These are phyloP conservation scores for Babyrousa celebensis DNA, from an alignment of 2,797 vertebrate species.

Conservation along the genomic window DNA sequence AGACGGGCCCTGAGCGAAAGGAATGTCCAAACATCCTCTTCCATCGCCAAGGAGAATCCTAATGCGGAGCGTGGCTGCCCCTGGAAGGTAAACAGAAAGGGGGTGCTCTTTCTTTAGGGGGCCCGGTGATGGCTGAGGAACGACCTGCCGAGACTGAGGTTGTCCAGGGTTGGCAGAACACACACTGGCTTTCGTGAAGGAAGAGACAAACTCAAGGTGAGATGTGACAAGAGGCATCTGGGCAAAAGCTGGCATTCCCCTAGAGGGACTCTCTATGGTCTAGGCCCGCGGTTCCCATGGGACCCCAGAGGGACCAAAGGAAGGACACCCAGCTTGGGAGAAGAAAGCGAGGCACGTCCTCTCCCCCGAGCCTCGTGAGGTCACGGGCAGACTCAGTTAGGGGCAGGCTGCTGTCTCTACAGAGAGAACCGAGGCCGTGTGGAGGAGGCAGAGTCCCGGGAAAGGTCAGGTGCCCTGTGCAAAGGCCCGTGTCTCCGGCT, in stretches of 20 bases:
- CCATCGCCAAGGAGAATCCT: neutral
- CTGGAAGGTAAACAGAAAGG: neutral
- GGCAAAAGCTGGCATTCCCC: neutral
- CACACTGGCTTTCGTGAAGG: neutral
- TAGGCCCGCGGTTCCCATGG: neutral
- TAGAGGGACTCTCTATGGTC: neutral
- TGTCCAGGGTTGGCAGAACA: neutral
- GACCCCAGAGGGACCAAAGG: neutral
- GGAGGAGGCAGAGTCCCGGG: neutral
- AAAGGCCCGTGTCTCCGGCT: neutral
- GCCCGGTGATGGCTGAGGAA: neutral
- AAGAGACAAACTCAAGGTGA: neutral
- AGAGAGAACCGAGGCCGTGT: neutral
- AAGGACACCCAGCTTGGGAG: too few species aligned
- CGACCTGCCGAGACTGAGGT: neutral
- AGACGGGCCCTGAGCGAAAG: neutral
- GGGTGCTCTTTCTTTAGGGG: neutral
- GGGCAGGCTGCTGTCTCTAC: neutral
- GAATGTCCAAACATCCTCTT: conserved; percentile 40
- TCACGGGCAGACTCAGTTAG: neutral
- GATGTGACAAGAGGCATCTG: neutral
- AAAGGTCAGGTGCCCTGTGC: neutral
- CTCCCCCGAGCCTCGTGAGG: neutral
- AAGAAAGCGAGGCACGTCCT: neutral
- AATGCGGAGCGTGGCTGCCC: neutral